Percentiles rank a stretch among this genome's conserved stretches.
phyloP scores from a whole-genome alignment of 2,113 vertebrate genomes.

The Taurulus bubalis region DNA sequence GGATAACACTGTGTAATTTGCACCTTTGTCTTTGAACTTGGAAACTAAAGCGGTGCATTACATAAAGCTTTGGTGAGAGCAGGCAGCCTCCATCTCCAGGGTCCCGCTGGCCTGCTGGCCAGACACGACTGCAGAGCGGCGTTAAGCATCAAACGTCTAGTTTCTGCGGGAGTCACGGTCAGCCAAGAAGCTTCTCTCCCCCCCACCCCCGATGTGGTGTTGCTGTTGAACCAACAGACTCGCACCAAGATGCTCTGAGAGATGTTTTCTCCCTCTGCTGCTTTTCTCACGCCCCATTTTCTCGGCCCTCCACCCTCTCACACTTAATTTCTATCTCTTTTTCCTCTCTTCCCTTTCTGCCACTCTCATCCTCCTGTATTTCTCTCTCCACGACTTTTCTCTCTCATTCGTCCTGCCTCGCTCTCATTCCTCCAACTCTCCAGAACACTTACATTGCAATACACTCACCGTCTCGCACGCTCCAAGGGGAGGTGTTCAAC shows the following conservation, averaged over 20 bases:
- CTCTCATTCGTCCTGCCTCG: slow-evolving; percentile 7
- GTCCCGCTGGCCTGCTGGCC: slow-evolving; percentile 17
- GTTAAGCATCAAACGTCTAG: slow-evolving; percentile 37
- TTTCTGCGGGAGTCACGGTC: slow-evolving; percentile 15
- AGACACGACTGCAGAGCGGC: slow-evolving; percentile 13
- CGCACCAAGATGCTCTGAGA: slow-evolving; percentile 24
- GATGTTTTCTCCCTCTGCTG: slow-evolving; percentile 30
- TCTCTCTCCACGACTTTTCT: not conserved
- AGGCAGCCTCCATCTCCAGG: slow-evolving; percentile 18
- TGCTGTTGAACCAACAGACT: slow-evolving; percentile 43
- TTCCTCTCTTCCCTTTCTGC: not conserved
- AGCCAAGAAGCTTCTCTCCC: slow-evolving; percentile 28
- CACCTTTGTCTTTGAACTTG: slow-evolving; percentile 25
- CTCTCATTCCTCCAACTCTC: slow-evolving; percentile 38
- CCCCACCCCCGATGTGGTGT: slow-evolving; percentile 19
- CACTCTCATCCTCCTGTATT: slow-evolving; percentile 35
- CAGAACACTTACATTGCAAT: slow-evolving; percentile 58
- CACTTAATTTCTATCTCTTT: slow-evolving; percentile 12
- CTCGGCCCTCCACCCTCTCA: not conserved
- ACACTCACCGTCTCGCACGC: slow-evolving; percentile 48
- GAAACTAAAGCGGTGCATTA: slow-evolving; percentile 6
- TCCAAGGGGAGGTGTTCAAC: slow-evolving; percentile 72
- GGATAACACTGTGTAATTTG: slow-evolving; percentile 22
- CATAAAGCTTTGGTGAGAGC: slow-evolving; percentile 13
- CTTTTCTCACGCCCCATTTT: slow-evolving; percentile 8